Evolutionary conservation across 2,888 invertebrate genomes (phyloP).

Genomic region (Ophonus ardosiacus): DNA sequence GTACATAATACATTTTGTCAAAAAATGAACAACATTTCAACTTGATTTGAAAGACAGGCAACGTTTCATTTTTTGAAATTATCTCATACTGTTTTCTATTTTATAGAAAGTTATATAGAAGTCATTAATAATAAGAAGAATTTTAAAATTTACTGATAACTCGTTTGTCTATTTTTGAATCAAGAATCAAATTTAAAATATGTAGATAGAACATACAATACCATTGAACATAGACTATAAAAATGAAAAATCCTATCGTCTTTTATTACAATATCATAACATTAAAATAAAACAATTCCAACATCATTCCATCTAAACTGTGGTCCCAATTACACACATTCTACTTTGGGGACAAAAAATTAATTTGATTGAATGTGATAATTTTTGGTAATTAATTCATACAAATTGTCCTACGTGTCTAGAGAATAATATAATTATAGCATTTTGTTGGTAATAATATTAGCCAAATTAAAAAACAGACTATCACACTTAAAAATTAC

Average conservation of each 20-base stretch:
- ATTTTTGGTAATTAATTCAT: no score
- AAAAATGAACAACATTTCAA: no score
- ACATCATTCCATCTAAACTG: background rate
- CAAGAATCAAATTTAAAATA: background rate
- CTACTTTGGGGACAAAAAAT: conserved; percentile 24
- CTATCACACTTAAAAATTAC: no score
- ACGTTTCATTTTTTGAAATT: no score
- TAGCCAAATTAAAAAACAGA: no score
- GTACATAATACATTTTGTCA: background rate
- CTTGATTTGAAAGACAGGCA: no score
- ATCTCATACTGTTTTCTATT: background rate
- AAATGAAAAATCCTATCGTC: background rate
- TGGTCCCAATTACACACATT: conserved; percentile 38
- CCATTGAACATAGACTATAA: background rate
- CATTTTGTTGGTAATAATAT: no score
- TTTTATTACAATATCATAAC: background rate
- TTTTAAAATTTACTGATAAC: background rate
- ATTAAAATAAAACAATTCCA: background rate
- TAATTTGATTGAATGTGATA: conserved; percentile 55
- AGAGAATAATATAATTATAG: no score
- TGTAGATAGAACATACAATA: background rate
- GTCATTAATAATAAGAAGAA: background rate
- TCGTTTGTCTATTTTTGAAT: background rate
- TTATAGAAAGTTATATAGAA: background rate
- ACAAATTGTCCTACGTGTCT: no score